Evolutionary conservation across 2,113 vertebrate genomes (phyloP), one percentile per base, ranked within the genome.

Genomic region (Notarius lentiginosus): DNA sequence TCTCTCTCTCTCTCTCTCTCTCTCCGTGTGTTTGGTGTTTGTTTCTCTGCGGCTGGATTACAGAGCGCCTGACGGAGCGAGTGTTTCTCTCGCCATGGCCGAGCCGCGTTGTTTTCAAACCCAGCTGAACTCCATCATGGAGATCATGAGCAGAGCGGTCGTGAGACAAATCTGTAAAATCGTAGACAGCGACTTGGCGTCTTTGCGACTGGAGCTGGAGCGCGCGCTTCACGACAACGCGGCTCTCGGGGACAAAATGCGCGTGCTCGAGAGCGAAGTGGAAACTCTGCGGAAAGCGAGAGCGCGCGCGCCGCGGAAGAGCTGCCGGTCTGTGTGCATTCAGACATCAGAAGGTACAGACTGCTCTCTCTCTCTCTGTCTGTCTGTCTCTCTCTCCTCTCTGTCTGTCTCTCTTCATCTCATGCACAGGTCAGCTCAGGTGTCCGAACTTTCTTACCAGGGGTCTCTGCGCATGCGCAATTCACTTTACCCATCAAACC

Each of bases 71-170:
- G 14, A 58, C 22, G 15, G 30, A 0, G 83, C 11, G 30, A 47
- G 30, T 47, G 1, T 58, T 56, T 84, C 27, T 68, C 11, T 58
- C 20, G 70, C n/a, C 47, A 84, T 84, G 83, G 83, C 83, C 10
- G 83, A 84, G 14, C 20, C 70, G 61, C 83, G 70, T 15, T 41
- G 53, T 20, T 91, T 95, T 7, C 92, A 94, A 80, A 88, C 90
- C 0, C 92, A 93, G 89, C 91, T 95, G 24, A 90, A 92, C 81
- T 91, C 92, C 89, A 90, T 94, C 58, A 92, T 95, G 92, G 93
- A 94, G 85, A 88, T 91, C 22, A 90, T 94, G 92, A 91, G 92
- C 53, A 87, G 87, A 75, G 92, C 92, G 66, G 91, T 90, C 30
- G 88, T 95, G 56, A 76, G 68, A 41, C 91, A 93, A 84, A 88